phyloP scores from a whole-genome alignment of 2,888 invertebrate genomes.

The Drosophila nr. perissopoda region DNA sequence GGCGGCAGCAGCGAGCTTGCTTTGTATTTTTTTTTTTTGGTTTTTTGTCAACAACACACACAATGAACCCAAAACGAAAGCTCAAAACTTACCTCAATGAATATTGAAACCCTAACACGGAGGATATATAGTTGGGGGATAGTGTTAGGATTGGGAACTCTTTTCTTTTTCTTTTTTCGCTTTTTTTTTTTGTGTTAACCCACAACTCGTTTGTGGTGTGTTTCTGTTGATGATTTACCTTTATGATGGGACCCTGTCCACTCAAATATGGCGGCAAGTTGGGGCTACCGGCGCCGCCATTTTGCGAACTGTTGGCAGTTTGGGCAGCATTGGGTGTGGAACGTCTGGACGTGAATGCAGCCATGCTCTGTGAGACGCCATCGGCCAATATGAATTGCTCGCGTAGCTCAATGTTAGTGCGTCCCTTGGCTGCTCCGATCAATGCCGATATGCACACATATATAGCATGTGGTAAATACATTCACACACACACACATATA shows the following conservation, averaged over 20 bases:
- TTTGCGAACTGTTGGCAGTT: slow-evolving; percentile 81
- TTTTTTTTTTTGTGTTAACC: slow-evolving; percentile 41
- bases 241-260: slow-evolving; percentile 95
- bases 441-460: slow-evolving; percentile 33
- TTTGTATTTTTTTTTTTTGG: neutral
- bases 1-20: slow-evolving; percentile 56
- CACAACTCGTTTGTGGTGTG: slow-evolving; percentile 31
- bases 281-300: slow-evolving; percentile 84
- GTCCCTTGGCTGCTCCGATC: slow-evolving; percentile 94
- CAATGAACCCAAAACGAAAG: slow-evolving; percentile 67
- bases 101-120: slow-evolving; percentile 21
- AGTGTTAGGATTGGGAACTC: slow-evolving; percentile 16
- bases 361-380: slow-evolving; percentile 99
- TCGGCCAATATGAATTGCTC: slow-evolving; percentile 99
- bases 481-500: slow-evolving; percentile 20
- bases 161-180: slow-evolving; percentile 18
- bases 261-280: slow-evolving; percentile 86
- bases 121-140: slow-evolving; percentile 13
- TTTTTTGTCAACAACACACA: slow-evolving; percentile 77
- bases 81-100: slow-evolving; percentile 63
- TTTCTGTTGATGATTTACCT: slow-evolving; percentile 88
- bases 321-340: slow-evolving; percentile 91
- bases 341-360: slow-evolving; percentile 98
- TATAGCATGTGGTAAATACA: slow-evolving; percentile 22
- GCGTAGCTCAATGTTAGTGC: slow-evolving; percentile 99